Evolutionary conservation across 2,113 vertebrate genomes (phyloP).

Genomic region (Fregetta grallaria): DNA sequence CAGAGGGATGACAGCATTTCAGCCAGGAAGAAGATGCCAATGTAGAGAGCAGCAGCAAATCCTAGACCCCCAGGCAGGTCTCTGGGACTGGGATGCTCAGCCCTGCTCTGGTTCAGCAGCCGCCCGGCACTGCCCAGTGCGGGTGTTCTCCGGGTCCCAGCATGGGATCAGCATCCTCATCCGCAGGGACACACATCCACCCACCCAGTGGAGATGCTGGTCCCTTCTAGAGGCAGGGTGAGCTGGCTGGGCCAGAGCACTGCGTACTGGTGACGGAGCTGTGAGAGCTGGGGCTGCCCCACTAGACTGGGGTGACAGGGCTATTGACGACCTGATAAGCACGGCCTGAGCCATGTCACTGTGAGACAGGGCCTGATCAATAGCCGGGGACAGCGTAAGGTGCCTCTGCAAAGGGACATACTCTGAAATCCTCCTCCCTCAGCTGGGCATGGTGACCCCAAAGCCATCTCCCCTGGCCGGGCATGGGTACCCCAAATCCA

Average conservation of each 20-base stretch:
- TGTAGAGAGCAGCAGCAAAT: neutral
- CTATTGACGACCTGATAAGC: neutral
- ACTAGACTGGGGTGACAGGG: neutral
- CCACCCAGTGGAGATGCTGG: rapidly evolving
- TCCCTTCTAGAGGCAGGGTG: neutral
- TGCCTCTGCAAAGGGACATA: neutral
- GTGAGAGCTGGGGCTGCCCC: neutral
- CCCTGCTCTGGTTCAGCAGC: neutral
- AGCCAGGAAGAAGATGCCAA: neutral
- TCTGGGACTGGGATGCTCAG: rapidly evolving
- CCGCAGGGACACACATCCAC: rapidly evolving
- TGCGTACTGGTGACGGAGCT: neutral
- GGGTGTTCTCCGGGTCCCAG: neutral
- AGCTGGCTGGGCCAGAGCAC: neutral
- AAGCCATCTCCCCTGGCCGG: neutral
- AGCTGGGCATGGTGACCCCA: neutral
- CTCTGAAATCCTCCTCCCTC: neutral
- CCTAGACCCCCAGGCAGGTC: rapidly evolving
- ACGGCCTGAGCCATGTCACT: rapidly evolving
- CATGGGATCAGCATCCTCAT: neutral
- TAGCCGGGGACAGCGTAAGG: neutral
- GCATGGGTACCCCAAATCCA: neutral
- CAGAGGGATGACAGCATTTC: neutral
- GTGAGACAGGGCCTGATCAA: neutral
- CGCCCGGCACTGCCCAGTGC: rapidly evolving